Base-by-base conservation (phyloP, 2,797 vertebrate genomes). In the Pogoniulus pusillus region DNA sequence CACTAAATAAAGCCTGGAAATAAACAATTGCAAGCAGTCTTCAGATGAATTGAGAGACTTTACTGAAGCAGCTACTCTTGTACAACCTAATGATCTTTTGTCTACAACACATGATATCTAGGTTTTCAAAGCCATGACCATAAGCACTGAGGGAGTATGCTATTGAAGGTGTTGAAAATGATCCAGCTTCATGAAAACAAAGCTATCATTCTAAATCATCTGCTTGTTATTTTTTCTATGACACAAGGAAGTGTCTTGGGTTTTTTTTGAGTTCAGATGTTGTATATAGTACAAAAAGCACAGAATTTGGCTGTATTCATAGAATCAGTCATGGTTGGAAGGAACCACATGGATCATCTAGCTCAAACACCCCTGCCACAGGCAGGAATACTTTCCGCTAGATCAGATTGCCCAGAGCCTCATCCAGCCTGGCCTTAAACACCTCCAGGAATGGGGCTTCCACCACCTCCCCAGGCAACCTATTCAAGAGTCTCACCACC, bases 211-310 rank as follows among this genome's bases (percentile, higher is more conserved):
- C 63, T 58, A 19, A 71, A 62, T 78, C 91, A 54, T 29, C 60
- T 85, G 87, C 45, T 17, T 68, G 4, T 27, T 74, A 5, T 64
- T 63, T 75, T 87, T 47, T 41, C 15, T 89, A 9, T 43, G 86
- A 88, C 18, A 24, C 82, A 80, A 32, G 20, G 15, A 90, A 78
- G 65, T 63, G 32, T 60, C 60, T 58, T 64, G 29, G 9, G 77
- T n/a, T n/a, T 51, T 85, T 66, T 32, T 55, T 69, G 43, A 81
- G n/a, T 78, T 96, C 68, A 70, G 82, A 74, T 95, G 58, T 82
- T 94, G 93, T 26, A 73, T 54, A 62, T 83, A 12, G 37, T 37
- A 37, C 37, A n/a, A 37, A 37, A 37, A 37, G 37, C 12, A 12
- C 37, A 37, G 12, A 37, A 37, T 37, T 37, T 37, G 37, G 37